Evolutionary conservation across 2,888 invertebrate genomes (phyloP).

Genomic region (Diplolepis rosae): DNA sequence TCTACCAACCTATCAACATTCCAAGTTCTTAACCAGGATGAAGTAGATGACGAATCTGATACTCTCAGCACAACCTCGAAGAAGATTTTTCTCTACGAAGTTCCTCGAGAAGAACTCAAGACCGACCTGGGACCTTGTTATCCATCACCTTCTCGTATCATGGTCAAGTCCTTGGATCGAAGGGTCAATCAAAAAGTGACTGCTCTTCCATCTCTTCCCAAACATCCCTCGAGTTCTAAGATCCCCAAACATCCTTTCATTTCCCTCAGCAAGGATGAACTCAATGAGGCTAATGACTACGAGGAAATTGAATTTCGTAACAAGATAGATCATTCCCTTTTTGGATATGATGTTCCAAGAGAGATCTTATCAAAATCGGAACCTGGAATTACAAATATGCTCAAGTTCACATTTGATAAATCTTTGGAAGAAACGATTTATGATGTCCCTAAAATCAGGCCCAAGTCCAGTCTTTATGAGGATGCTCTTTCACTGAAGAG

Average conservation of each 20-base stretch:
- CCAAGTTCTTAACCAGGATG: background rate
- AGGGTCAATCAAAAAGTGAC: background rate
- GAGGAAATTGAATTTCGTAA: background rate
- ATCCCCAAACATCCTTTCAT: slow-evolving; percentile 55
- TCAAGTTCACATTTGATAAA: background rate
- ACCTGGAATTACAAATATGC: slow-evolving; percentile 35
- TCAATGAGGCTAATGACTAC: background rate
- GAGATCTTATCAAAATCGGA: slow-evolving; percentile 52
- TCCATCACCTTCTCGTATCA: slow-evolving; percentile 15
- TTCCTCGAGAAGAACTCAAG: slow-evolving; percentile 51
- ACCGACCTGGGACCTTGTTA: slow-evolving; percentile 51
- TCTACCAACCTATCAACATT: slow-evolving; percentile 28
- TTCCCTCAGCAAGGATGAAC: slow-evolving; percentile 27
- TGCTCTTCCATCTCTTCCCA: background rate
- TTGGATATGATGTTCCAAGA: slow-evolving; percentile 54
- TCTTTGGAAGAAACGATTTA: slow-evolving; percentile 35
- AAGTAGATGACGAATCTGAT: slow-evolving; percentile 31
- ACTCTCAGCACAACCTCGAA: slow-evolving; percentile 35
- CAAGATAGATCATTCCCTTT: background rate
- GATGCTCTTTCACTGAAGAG: slow-evolving; percentile 52
- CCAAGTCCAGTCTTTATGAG: slow-evolving; percentile 53
- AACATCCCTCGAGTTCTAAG: slow-evolving; percentile 36
- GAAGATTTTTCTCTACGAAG: slow-evolving; percentile 52
- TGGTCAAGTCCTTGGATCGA: slow-evolving; percentile 42
- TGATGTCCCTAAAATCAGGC: slow-evolving; percentile 53